phyloP scores from a whole-genome alignment of 2,888 invertebrate species.

The Ceriagrion tenellum region DNA sequence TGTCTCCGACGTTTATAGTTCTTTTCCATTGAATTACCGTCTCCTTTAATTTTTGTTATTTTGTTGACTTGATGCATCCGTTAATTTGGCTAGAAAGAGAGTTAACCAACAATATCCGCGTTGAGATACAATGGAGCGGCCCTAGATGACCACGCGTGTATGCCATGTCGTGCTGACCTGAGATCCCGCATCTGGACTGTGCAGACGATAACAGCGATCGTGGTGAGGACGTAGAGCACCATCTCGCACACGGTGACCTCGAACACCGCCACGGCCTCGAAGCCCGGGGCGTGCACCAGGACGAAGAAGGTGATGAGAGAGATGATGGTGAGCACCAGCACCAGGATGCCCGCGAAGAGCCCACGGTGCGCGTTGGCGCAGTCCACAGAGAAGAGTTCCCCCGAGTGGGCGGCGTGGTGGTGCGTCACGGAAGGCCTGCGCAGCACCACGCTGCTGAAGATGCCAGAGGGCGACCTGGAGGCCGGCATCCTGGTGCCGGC shows the following conservation, averaged over 20 bases:
- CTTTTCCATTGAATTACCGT: too few relatives aligned
- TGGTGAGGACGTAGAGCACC: conserved; percentile 85
- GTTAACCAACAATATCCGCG: too few relatives aligned
- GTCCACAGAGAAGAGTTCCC: conserved; percentile 88
- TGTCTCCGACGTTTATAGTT: too few relatives aligned
- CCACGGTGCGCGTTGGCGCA: conserved; percentile 90
- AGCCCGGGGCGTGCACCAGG: conserved; percentile 76
- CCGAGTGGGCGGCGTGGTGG: conserved; percentile 87
- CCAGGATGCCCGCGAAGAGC: conserved; percentile 77
- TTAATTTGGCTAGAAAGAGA: too few relatives aligned
- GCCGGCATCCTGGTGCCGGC: neutral
- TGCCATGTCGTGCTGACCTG: conserved; percentile 83
- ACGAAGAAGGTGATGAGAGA: conserved; percentile 79
- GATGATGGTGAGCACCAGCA: conserved; percentile 78
- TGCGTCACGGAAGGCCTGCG: conserved; percentile 92
- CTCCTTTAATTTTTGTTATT: too few relatives aligned
- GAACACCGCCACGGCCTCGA: conserved; percentile 82
- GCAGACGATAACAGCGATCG: conserved; percentile 82
- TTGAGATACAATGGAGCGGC: too few relatives aligned
- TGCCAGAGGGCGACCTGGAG: neutral
- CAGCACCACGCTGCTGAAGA: conserved; percentile 77
- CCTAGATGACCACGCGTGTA: too few relatives aligned
- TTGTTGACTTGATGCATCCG: too few relatives aligned
- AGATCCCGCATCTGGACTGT: conserved; percentile 86
- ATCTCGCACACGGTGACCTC: conserved; percentile 89